phyloP scores from a whole-genome alignment of 2,888 invertebrate species.

The Catocala fraxini region DNA sequence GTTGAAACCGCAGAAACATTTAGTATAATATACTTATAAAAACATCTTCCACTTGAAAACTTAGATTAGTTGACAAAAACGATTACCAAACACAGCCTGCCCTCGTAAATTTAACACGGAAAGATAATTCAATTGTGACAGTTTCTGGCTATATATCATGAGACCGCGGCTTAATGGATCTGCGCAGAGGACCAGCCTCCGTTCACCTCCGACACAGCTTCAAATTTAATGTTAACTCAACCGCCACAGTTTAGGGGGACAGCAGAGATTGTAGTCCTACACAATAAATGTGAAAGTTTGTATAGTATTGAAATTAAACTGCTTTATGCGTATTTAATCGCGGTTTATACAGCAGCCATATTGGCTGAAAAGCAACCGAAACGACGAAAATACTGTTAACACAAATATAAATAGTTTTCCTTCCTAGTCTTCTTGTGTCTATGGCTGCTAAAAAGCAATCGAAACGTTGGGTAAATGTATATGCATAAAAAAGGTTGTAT shows the following conservation, averaged over 20 bases:
- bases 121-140: constrained; percentile 69
- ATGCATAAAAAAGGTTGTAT: too few relatives aligned
- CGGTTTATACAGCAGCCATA: too few relatives aligned
- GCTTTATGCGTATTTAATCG: too few relatives aligned
- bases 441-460: too few relatives aligned
- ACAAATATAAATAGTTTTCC: too few relatives aligned
- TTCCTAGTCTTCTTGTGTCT: too few relatives aligned
- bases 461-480: too few relatives aligned
- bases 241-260: constrained; percentile 7
- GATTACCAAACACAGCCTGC: constrained; percentile 27
- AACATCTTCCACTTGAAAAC: background rate
- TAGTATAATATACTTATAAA: too few relatives aligned
- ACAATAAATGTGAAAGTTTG: too few relatives aligned
- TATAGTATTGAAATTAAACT: too few relatives aligned
- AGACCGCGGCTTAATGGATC: constrained; percentile 62
- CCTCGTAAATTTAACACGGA: constrained; percentile 52
- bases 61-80: constrained; percentile 35
- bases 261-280: too few relatives aligned
- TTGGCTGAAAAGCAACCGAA: background rate
- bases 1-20: too few relatives aligned
- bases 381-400: background rate
- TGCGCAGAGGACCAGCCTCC: constrained; percentile 49
- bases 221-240: constrained; percentile 45
- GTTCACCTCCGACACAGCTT: constrained; percentile 42
- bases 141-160: constrained; percentile 64